A percentile compares a stretch with the other conserved stretches of the same genome.
phyloP scores from a whole-genome alignment of 2,888 invertebrate species.

The Lathronympha strigana region DNA sequence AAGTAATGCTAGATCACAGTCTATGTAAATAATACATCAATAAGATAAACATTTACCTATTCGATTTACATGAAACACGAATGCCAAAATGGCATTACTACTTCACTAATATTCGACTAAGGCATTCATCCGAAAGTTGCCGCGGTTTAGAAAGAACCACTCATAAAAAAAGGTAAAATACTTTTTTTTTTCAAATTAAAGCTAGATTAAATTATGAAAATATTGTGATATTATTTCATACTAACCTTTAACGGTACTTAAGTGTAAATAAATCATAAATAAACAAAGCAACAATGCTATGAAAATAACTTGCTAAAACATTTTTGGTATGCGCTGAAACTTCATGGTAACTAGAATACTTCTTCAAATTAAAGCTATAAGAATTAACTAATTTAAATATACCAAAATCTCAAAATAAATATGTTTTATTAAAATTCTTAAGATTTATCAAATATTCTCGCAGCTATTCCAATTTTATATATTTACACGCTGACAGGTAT shows the following conservation, averaged over 20 bases:
- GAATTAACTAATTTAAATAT: background rate
- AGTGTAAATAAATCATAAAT: background rate
- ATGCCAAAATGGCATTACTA: slow-evolving; percentile 67
- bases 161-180: no score
- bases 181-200: no score
- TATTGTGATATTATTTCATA: no score
- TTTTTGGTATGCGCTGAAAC: slow-evolving; percentile 38
- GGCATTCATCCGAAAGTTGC: slow-evolving; percentile 34
- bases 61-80: slow-evolving; percentile 62
- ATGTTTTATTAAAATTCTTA: no score
- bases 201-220: no score
- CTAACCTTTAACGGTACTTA: no score
- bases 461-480: slow-evolving; percentile 4
- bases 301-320: background rate
- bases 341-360: slow-evolving; percentile 26
- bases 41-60: slow-evolving; percentile 72
- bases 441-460: background rate
- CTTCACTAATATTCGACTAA: slow-evolving; percentile 55
- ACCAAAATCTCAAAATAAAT: slow-evolving; percentile 10
- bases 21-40: slow-evolving; percentile 79
- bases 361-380: slow-evolving; percentile 24
- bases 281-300: background rate
- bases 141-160: background rate
- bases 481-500: background rate
- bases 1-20: slow-evolving; percentile 83